Evolutionary conservation across 35 echinoderm and acorn worm species (phyloP), one percentile per base, ranked within the genome.

Genomic region (Apostichopus japonicus): DNA sequence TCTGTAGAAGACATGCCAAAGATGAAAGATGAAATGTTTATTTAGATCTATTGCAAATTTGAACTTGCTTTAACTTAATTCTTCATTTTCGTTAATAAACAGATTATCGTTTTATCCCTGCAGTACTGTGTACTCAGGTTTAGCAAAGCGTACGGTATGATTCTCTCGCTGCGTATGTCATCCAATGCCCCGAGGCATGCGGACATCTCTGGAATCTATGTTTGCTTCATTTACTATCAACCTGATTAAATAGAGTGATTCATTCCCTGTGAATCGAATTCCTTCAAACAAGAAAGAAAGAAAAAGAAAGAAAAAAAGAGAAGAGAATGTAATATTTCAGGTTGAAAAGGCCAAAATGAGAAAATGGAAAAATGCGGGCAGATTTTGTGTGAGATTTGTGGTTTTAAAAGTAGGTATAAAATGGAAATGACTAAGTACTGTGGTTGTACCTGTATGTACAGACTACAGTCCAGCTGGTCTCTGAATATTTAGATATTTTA

Each of bases 241-340:
- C 25, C 54, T 83, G 79, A 83, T 83, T 83, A 83, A 83, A 83
- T 55, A 83, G 24, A 83, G 79, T 83, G 79, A 83, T 83, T 83
- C 79, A 83, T 83, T n/a, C 79, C 44, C 54, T 19, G 44, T 53
- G 11, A 55, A 54, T 55, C 51, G 17, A 54, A 83, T 83, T 83
- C 79, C 54, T 19, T 14, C 33, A 0, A 44, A 44, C 33, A 44
- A 44, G 11, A 10, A 33, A 83, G 79, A 83, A 54, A 55, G 2
- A 4, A 83, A 19, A 67, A 67, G 10, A 11, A 11, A 33, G 27
- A 44, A 44, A 44, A 44, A 44, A 44, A 44, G 0, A 44, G 33
- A 44, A 4, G 33, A 44, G 4, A 44, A 10, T 65, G 33, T 44
- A 44, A 44, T 44, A 44, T 44, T 44, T 67, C 63, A 67, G 79